Percentiles rank a stretch among this genome's conserved stretches.
phyloP scores from a whole-genome alignment of 2,113 vertebrate species.

The Todiramphus chloris region DNA sequence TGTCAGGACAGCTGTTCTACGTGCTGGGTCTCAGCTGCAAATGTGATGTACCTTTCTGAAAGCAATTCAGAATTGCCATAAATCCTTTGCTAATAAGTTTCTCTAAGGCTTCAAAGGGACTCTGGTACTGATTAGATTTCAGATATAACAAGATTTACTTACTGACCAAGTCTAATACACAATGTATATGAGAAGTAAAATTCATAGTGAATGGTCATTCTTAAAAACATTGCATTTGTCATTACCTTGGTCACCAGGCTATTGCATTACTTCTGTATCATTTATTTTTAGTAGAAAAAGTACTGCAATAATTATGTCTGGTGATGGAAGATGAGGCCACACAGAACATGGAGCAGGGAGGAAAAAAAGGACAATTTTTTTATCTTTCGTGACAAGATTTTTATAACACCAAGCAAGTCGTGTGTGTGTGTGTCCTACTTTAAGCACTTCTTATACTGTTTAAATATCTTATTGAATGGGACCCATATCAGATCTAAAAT shows the following conservation, averaged over 20 bases:
- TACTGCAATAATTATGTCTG: background rate
- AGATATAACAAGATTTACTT: background rate
- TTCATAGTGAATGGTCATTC: background rate
- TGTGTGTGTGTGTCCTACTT: background rate
- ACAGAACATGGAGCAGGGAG: background rate
- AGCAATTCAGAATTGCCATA: conserved; percentile 25
- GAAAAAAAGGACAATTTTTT: background rate
- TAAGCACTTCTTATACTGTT: background rate
- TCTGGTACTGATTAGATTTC: conserved; percentile 1
- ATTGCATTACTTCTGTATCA: background rate
- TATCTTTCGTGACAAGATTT: background rate
- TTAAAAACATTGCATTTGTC: conserved; percentile 4
- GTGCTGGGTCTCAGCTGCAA: conserved; percentile 29
- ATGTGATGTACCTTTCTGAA: conserved; percentile 34
- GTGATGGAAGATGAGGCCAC: background rate
- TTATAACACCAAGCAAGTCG: background rate
- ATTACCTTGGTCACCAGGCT: background rate
- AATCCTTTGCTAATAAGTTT: conserved; percentile 41
- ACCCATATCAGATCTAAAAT: background rate
- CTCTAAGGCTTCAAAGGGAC: conserved; percentile 13
- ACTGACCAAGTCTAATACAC: background rate
- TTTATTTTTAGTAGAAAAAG: background rate
- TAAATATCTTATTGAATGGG: background rate
- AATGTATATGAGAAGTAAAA: background rate
- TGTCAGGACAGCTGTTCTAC: conserved; percentile 38